Conservation (phyloP, 2,797 vertebrate species). For the Phrynocephalus guinanensis region DNA sequence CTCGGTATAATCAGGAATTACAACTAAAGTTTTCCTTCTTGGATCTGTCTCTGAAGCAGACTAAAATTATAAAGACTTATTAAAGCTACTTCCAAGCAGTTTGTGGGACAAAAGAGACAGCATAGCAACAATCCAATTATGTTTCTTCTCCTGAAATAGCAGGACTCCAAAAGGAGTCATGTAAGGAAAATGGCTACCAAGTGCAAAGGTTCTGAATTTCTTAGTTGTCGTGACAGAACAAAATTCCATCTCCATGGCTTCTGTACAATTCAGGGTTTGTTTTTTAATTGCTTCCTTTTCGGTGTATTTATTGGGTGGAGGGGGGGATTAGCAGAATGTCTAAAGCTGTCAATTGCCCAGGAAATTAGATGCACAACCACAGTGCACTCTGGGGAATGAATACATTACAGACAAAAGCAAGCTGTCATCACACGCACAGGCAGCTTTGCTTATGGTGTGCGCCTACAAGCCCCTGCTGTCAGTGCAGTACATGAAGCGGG, state of each 20-base stretch:
- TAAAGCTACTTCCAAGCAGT: neutral
- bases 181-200: neutral
- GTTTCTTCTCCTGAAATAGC: neutral
- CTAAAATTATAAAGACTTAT: neutral
- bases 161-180: neutral
- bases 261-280: neutral
- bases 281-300: slow-evolving; percentile 19
- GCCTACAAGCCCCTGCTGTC: slow-evolving; percentile 62
- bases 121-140: neutral
- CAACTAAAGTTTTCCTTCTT: neutral
- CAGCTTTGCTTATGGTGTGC: slow-evolving; percentile 67
- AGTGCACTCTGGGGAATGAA: slow-evolving; percentile 66
- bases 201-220: neutral
- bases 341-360: slow-evolving; percentile 67
- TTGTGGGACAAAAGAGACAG: neutral
- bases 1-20: neutral
- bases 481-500: slow-evolving; percentile 56
- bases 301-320: slow-evolving; percentile 54
- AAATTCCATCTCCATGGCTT: slow-evolving; percentile 30
- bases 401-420: slow-evolving; percentile 69
- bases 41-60: no score
- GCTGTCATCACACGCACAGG: slow-evolving; percentile 67
- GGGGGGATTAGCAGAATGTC: slow-evolving; percentile 47
- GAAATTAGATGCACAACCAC: slow-evolving; percentile 72
- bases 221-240: neutral